A percentile compares a stretch with the other conserved stretches of the same genome.
Evolutionary conservation across 1,140 invertebrate species (phyloP).

Genomic region (Vollenhovia emeryi): DNA sequence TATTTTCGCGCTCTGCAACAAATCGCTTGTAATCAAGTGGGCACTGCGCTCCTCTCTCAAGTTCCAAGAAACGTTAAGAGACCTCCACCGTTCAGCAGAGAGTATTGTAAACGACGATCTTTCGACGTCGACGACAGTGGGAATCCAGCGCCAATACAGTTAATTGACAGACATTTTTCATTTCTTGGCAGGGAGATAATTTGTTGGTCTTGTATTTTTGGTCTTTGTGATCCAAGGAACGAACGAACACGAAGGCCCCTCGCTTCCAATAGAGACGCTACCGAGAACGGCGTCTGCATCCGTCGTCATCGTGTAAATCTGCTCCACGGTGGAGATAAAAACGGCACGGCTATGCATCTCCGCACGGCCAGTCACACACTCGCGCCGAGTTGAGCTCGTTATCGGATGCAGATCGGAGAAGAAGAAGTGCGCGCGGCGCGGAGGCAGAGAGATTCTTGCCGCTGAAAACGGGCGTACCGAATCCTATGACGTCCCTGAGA

Average conservation of each 20-base stretch:
- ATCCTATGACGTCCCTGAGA: constrained; percentile 75
- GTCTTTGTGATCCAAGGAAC: neutral
- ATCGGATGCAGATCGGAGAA: constrained; percentile 77
- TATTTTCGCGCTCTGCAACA: neutral
- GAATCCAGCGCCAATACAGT: neutral
- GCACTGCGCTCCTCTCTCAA: neutral
- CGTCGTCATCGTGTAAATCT: constrained; percentile 44
- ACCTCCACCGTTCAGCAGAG: too few species aligned
- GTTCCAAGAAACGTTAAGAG: neutral
- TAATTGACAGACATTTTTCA: neutral
- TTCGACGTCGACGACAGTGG: neutral
- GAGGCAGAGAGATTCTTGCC: constrained; percentile 66
- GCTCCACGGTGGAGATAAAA: constrained; percentile 56
- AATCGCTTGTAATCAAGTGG: neutral
- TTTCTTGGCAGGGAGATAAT: neutral
- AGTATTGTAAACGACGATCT: neutral
- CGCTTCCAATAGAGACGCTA: constrained; percentile 53
- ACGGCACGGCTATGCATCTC: constrained; percentile 53
- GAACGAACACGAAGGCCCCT: neutral
- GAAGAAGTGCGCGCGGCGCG: constrained; percentile 68
- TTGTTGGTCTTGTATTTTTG: neutral
- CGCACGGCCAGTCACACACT: constrained; percentile 46
- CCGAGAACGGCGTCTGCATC: constrained; percentile 22
- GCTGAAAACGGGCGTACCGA: constrained; percentile 77
- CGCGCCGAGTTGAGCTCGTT: constrained; percentile 75